These are phyloP conservation scores for Protobothrops mucrosquamatus DNA, from an alignment of 2,113 vertebrate species.

Conservation along the genomic window DNA sequence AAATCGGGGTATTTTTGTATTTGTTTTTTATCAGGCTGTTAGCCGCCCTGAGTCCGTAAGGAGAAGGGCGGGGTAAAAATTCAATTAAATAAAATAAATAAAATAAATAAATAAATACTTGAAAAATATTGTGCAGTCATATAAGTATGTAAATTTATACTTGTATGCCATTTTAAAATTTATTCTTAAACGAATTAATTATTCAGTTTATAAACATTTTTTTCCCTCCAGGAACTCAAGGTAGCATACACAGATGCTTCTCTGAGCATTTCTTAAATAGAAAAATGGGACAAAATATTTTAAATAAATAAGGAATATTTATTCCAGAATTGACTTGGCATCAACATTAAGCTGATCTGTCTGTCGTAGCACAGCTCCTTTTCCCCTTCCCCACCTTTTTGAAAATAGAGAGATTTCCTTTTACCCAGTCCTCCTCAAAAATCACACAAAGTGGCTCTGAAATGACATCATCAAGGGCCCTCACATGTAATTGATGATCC, in stretches of 20 bases:
- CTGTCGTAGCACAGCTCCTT: neutral
- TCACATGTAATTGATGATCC: neutral
- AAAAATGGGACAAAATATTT: neutral
- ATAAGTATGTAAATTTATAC: neutral
- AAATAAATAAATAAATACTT: no score
- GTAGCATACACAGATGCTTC: neutral
- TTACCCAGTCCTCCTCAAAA: neutral
- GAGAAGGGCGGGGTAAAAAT: no score
- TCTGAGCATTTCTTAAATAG: neutral
- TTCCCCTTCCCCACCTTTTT: neutral
- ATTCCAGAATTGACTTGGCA: neutral
- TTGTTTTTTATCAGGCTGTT: no score
- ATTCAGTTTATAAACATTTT: neutral
- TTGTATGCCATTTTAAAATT: neutral
- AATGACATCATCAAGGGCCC: neutral
- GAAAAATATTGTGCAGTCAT: neutral
- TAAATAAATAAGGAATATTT: neutral
- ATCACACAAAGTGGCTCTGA: neutral
- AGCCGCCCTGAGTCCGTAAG: no score
- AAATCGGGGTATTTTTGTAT: no score
- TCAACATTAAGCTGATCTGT: neutral
- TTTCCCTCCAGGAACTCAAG: neutral
- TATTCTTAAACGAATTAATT: neutral
- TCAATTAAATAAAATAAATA: no score
- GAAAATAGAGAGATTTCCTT: neutral